A percentile compares a stretch with the other conserved stretches of the same genome.
Conservation (phyloP, 2,797 vertebrate genomes). For the Sphenopsis melanotis region DNA sequence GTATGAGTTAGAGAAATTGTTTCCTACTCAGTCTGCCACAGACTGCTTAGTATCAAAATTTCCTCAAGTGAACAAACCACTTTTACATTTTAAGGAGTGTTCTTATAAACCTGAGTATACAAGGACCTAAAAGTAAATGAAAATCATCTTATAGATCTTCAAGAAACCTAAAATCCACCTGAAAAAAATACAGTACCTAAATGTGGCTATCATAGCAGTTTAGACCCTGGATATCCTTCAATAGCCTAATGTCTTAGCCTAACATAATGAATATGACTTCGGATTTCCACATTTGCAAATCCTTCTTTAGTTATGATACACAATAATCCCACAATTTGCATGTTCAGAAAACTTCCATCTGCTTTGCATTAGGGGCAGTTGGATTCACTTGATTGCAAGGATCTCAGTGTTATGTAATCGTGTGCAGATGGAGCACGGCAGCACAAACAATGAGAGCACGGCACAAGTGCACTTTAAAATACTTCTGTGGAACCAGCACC, state of each 20-base stretch:
- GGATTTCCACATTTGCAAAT: constrained; percentile 40
- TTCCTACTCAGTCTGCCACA: not conserved
- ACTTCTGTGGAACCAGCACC: not conserved
- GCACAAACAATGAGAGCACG: not conserved
- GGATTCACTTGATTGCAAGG: constrained; percentile 67
- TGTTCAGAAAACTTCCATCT: constrained; percentile 65
- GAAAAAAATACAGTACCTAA: not conserved
- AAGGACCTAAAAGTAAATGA: not conserved
- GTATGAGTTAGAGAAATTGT: not conserved
- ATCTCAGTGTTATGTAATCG: constrained; percentile 64
- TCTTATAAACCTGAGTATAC: not conserved
- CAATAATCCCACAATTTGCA: constrained; percentile 38
- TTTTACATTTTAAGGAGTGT: not conserved
- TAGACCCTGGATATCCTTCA: not conserved
- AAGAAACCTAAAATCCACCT: not conserved
- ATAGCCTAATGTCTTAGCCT: not conserved
- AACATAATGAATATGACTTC: not conserved
- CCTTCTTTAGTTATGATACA: constrained; percentile 52
- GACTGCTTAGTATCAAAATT: not conserved
- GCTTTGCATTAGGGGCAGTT: constrained; percentile 64
- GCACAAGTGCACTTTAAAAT: constrained; percentile 5
- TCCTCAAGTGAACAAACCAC: not conserved
- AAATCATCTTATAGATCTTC: not conserved
- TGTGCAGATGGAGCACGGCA: constrained; percentile 65
- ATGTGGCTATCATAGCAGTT: not conserved